phyloP scores from a whole-genome alignment of 1,140 invertebrate species.

The Aphidius gifuensis region DNA sequence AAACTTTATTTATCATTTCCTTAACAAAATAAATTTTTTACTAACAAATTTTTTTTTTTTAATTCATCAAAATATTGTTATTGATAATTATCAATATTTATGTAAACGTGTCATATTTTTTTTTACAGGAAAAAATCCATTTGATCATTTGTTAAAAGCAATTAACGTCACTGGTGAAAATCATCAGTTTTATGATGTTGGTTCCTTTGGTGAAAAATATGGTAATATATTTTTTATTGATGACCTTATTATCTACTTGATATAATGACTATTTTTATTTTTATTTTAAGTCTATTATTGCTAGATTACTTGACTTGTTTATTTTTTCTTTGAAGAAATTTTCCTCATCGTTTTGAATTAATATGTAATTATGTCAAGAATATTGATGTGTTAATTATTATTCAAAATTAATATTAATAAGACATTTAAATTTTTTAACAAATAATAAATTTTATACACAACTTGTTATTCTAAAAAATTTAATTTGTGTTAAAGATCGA shows the following conservation, averaged over 20 bases:
- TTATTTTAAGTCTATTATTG: conserved; percentile 11
- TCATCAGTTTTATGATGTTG: conserved; percentile 75
- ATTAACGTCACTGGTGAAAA: conserved; percentile 64
- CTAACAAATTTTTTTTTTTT: background rate
- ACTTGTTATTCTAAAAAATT: conserved; percentile 7
- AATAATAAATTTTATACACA: background rate
- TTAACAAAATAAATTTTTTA: conserved; percentile 2
- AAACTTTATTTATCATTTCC: conserved; percentile 28
- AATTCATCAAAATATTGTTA: background rate
- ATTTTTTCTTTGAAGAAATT: background rate
- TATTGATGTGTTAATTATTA: conserved; percentile 14
- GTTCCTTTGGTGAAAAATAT: conserved; percentile 69
- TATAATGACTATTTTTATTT: conserved; percentile 11
- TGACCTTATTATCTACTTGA: conserved; percentile 20
- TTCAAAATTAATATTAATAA: background rate
- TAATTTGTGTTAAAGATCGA: conserved; percentile 55
- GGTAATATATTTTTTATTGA: conserved; percentile 56
- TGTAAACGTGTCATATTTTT: background rate
- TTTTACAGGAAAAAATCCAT: conserved; percentile 68
- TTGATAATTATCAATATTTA: background rate
- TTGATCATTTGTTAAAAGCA: conserved; percentile 64
- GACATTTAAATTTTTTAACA: too few relatives aligned
- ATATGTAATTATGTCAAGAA: conserved; percentile 11
- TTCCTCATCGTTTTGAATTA: conserved; percentile 25
- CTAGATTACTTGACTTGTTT: background rate